Evolutionary conservation across 1,140 invertebrate species (phyloP).

Genomic region (Drosophila littoralis): DNA sequence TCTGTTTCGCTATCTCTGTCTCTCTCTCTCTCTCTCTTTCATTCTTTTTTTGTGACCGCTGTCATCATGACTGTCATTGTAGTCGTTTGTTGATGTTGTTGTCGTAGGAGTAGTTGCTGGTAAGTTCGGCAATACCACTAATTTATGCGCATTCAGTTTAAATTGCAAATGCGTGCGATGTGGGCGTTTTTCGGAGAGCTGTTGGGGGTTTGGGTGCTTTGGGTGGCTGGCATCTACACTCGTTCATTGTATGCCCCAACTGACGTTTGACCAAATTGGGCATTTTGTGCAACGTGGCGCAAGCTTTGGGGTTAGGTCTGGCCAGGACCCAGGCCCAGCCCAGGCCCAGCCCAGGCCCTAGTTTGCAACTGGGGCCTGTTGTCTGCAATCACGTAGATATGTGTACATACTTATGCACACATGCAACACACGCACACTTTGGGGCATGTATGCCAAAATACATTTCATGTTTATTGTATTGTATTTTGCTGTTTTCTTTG

Average conservation of each 20-base stretch:
- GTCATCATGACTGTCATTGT: constrained; percentile 11
- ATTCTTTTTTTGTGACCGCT: constrained; percentile 3
- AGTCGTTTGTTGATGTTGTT: constrained; percentile 37
- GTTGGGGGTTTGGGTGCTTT: constrained; percentile 12
- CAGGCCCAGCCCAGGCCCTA: neutral
- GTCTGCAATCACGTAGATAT: constrained; percentile 64
- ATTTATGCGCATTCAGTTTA: constrained; percentile 81
- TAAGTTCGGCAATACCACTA: constrained; percentile 72
- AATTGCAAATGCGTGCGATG: constrained; percentile 75
- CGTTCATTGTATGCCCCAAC: constrained; percentile 29
- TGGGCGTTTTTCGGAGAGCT: constrained; percentile 22
- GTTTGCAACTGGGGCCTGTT: constrained; percentile 38
- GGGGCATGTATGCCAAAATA: constrained; percentile 37
- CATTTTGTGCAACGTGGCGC: constrained; percentile 58
- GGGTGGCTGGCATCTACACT: constrained; percentile 1
- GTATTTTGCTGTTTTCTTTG: constrained; percentile 61
- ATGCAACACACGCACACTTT: constrained; percentile 2
- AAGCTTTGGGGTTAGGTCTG: constrained; percentile 12
- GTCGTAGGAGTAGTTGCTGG: constrained; percentile 37
- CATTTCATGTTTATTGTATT: constrained; percentile 75
- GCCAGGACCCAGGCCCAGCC: neutral
- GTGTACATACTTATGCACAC: constrained; percentile 14
- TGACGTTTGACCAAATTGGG: constrained; percentile 66
- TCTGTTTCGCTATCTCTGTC: neutral
- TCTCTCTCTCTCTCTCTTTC: neutral